Evolutionary conservation across 2,888 invertebrate species (phyloP).

Genomic region (Dynastes hyllus): DNA sequence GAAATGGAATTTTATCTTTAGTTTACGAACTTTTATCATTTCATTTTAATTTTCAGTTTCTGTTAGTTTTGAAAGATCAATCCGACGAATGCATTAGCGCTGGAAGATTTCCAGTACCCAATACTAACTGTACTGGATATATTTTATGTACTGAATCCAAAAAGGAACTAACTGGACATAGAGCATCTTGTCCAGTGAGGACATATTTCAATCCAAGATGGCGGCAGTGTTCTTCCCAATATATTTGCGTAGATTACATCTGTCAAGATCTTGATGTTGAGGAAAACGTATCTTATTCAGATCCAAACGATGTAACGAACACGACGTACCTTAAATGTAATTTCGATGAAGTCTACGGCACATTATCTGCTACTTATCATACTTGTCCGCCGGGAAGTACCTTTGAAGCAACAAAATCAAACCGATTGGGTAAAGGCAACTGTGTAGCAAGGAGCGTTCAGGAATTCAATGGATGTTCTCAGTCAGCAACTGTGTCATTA

Average conservation of each 20-base stretch:
- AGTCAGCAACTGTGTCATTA: not conserved
- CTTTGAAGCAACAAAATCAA: constrained; percentile 57
- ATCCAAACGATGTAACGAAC: constrained; percentile 49
- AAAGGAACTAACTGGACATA: constrained; percentile 27
- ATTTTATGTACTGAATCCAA: constrained; percentile 21
- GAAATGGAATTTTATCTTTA: not conserved
- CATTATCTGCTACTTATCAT: constrained; percentile 42
- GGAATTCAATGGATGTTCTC: not conserved
- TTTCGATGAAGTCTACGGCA: constrained; percentile 37
- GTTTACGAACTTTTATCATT: not conserved
- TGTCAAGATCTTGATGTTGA: constrained; percentile 22
- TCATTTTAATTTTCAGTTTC: constrained; percentile 27
- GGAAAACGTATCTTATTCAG: constrained; percentile 17
- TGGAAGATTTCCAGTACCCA: constrained; percentile 45
- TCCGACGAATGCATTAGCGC: constrained; percentile 28
- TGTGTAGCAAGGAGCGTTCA: not conserved
- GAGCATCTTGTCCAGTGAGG: constrained; percentile 36
- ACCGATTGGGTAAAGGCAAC: not conserved
- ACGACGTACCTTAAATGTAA: constrained; percentile 42
- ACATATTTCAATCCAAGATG: constrained; percentile 49
- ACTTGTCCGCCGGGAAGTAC: constrained; percentile 67
- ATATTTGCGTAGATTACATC: constrained; percentile 45
- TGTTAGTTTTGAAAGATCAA: constrained; percentile 35
- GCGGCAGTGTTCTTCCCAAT: constrained; percentile 37
- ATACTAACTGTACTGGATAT: constrained; percentile 42